Conservation (phyloP, 2,888 invertebrate species). For the Eueremaeus valkanovi region DNA sequence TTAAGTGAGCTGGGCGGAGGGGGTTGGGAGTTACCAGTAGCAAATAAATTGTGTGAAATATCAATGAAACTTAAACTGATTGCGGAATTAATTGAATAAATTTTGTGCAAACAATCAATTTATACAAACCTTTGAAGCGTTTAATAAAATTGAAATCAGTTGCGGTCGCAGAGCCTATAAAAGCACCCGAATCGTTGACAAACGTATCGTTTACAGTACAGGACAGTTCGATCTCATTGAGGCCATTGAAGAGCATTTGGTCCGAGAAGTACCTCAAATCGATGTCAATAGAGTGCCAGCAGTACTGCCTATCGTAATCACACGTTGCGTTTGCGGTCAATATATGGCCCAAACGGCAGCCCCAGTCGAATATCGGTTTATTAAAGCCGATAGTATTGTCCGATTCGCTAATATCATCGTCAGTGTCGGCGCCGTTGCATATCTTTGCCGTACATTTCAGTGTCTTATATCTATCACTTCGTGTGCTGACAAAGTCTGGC, state of each 20-base stretch:
- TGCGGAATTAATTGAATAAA: neutral
- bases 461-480: neutral
- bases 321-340: neutral
- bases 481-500: neutral
- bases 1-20: too few species aligned
- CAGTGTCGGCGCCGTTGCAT: neutral
- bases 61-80: too few species aligned
- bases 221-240: neutral
- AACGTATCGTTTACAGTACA: conserved; percentile 8
- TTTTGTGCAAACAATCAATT: too few species aligned
- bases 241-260: neutral
- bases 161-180: neutral
- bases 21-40: too few species aligned
- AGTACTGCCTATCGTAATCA: neutral
- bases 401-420: neutral
- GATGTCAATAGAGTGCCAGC: neutral
- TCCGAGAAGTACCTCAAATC: neutral
- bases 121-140: conserved; percentile 7
- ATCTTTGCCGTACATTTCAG: neutral
- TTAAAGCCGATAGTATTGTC: neutral
- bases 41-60: too few species aligned
- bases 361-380: conserved; percentile 15
- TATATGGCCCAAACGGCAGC: neutral
- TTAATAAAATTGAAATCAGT: neutral
- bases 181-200: neutral